Evolutionary conservation across 2,113 vertebrate genomes (phyloP).

Genomic region (Rhabdomys dilectus): DNA sequence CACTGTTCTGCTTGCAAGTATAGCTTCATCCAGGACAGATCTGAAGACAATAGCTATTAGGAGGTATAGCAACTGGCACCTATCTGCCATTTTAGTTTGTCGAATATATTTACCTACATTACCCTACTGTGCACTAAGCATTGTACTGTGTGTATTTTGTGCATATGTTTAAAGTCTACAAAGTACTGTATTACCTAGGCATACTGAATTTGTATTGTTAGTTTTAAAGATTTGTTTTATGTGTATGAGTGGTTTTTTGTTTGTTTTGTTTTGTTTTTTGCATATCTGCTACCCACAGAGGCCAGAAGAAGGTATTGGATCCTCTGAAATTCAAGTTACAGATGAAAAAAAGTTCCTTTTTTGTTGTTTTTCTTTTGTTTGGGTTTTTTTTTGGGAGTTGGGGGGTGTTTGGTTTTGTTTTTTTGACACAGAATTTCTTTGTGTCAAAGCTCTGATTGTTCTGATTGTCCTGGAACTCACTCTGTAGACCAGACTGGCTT

Average conservation of each 20-base stretch:
- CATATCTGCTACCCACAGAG: not conserved
- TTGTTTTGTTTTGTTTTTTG: not conserved
- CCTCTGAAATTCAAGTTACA: not conserved
- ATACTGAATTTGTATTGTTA: not conserved
- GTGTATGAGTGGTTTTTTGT: not conserved
- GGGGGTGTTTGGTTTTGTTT: not conserved
- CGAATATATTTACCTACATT: not conserved
- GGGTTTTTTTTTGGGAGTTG: not conserved
- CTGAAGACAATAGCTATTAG: not conserved
- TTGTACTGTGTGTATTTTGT: conserved; percentile 9
- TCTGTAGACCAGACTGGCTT: too few species aligned
- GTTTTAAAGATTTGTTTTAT: not conserved
- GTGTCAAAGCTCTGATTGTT: too few species aligned
- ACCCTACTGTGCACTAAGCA: not conserved
- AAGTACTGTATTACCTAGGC: conserved; percentile 47
- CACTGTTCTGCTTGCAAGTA: not conserved
- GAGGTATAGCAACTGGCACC: not conserved
- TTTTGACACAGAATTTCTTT: not conserved
- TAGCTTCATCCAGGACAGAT: not conserved
- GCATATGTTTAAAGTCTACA: conserved; percentile 36
- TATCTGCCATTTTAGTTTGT: not conserved
- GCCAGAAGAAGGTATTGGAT: not conserved
- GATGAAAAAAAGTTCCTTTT: not conserved
- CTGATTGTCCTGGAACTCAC: too few species aligned
- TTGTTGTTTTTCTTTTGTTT: not conserved